A percentile compares a stretch with the other conserved stretches of the same genome.
Evolutionary conservation across 2,888 invertebrate genomes (phyloP).

Genomic region (Rhopalosiphum nymphaeae): DNA sequence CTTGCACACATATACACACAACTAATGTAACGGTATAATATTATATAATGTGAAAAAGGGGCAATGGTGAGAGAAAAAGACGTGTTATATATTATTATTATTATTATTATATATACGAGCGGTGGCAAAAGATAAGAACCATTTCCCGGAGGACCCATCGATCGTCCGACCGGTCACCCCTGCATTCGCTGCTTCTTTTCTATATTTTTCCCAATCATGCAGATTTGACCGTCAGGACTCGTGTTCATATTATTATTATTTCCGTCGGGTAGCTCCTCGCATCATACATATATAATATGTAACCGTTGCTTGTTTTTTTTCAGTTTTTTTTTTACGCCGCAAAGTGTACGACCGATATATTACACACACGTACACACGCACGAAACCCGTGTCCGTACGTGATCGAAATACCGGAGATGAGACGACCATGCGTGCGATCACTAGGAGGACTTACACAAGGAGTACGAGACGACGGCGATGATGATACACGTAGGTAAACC

Average conservation of each 20-base stretch:
- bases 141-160: constrained; percentile 59
- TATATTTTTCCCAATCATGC: constrained; percentile 59
- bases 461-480: constrained; percentile 3
- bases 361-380: not conserved
- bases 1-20: not conserved
- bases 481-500: constrained; percentile 8
- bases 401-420: constrained; percentile 56
- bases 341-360: constrained; percentile 45
- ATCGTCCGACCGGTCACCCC: constrained; percentile 37
- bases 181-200: not conserved
- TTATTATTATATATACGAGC: constrained; percentile 15
- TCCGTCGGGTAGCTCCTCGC: not conserved
- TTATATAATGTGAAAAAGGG: constrained; percentile 34
- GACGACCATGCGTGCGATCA: not conserved
- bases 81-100: constrained; percentile 20
- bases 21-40: not conserved
- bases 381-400: constrained; percentile 57
- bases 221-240: constrained; percentile 53
- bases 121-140: constrained; percentile 59
- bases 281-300: constrained; percentile 8
- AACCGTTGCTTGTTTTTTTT: not conserved
- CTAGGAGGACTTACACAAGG: not conserved
- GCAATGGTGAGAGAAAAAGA: constrained; percentile 12
- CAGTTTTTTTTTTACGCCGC: not conserved
- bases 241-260: constrained; percentile 52